phyloP scores from a whole-genome alignment of 2,888 invertebrate species.

The Hyalella azteca region DNA sequence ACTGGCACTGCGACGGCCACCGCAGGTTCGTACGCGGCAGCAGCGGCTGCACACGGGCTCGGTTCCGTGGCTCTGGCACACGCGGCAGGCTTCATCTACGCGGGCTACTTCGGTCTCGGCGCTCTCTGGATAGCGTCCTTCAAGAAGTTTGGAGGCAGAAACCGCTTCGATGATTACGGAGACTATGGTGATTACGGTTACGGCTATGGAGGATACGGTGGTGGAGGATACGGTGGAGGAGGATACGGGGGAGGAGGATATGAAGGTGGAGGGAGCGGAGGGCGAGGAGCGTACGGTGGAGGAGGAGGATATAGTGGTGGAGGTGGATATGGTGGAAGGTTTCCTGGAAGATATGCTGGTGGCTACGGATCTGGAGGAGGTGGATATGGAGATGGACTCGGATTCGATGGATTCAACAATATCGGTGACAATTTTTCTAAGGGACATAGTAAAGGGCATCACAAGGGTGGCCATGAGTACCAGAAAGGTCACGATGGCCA shows the following conservation, averaged over 20 bases:
- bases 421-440: too few species aligned
- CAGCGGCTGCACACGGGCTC: neutral
- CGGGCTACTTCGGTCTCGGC: neutral
- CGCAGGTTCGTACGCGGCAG: neutral
- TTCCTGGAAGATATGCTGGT: neutral
- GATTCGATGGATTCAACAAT: too few species aligned
- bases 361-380: neutral
- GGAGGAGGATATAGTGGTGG: neutral
- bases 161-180: neutral
- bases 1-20: neutral
- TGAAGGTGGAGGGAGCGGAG: neutral
- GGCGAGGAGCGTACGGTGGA: neutral
- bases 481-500: too few species aligned
- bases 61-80: neutral
- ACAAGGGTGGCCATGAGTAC: too few species aligned
- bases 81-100: neutral
- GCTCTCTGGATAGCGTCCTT: slow-evolving; percentile 26
- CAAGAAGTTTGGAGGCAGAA: slow-evolving; percentile 1
- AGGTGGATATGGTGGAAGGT: neutral
- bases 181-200: neutral
- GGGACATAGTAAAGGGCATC: too few species aligned
- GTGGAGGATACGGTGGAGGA: neutral
- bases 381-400: neutral
- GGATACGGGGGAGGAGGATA: neutral
- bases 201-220: neutral